Conservation (phyloP, 1,140 invertebrate genomes). For the Lethrus apterus region DNA sequence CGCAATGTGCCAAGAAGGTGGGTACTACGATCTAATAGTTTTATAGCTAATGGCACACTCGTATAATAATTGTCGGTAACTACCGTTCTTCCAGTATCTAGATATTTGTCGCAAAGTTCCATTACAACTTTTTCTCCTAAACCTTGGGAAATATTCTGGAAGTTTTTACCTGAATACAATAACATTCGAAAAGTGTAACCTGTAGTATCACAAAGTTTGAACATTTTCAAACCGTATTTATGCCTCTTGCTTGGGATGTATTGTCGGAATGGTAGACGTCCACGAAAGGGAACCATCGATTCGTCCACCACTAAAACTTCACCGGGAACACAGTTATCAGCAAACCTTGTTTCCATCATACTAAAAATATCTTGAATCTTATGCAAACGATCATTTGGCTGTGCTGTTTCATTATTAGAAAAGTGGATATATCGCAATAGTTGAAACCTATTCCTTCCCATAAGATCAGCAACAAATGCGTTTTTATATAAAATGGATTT, state of each 20-base stretch:
- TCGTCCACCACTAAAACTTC: constrained; percentile 32
- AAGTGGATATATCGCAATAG: constrained; percentile 23
- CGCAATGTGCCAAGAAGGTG: constrained; percentile 28
- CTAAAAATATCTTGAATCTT: constrained; percentile 25
- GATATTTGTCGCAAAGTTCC: constrained; percentile 12
- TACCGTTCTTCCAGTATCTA: constrained; percentile 19
- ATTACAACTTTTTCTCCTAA: constrained; percentile 7
- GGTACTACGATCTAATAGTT: constrained; percentile 23
- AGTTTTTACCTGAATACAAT: constrained; percentile 35
- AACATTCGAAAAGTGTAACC: constrained; percentile 36
- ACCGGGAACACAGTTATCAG: constrained; percentile 14
- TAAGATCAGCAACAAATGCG: constrained; percentile 14
- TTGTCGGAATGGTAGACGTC: constrained; percentile 36
- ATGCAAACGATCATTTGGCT: constrained; percentile 16
- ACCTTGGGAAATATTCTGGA: neutral
- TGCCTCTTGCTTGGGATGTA: constrained; percentile 39
- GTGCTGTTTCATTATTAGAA: constrained; percentile 15
- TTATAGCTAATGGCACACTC: constrained; percentile 25
- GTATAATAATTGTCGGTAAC: constrained; percentile 30
- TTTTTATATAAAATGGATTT: constrained; percentile 1
- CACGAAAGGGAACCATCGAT: constrained; percentile 39
- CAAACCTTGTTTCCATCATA: constrained; percentile 16
- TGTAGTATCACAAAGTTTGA: constrained; percentile 36
- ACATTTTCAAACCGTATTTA: constrained; percentile 42
- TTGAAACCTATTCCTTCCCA: constrained; percentile 29